Evolutionary conservation across 1,140 invertebrate genomes (phyloP).

Genomic region (Drosophila rufa): DNA sequence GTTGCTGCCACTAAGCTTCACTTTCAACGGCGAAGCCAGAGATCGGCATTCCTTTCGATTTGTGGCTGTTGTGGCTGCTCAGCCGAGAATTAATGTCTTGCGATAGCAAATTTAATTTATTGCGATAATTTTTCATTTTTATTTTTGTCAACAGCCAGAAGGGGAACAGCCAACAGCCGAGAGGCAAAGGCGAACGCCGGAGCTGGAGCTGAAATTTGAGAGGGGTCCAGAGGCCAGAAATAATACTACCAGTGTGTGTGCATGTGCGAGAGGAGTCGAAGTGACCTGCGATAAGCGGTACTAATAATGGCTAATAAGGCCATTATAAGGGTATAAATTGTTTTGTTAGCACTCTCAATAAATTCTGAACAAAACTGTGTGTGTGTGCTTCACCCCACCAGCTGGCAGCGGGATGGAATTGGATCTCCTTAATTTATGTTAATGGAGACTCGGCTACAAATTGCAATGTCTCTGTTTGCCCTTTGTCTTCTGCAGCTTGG

Average conservation of each 20-base stretch:
- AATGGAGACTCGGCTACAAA: constrained; percentile 76
- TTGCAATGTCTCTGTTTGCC: constrained; percentile 73
- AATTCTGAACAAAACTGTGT: constrained; percentile 74
- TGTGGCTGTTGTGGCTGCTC: constrained; percentile 53
- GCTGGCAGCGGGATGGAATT: constrained; percentile 12
- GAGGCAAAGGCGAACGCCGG: constrained; percentile 18
- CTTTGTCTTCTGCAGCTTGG: constrained; percentile 49
- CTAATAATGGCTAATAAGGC: constrained; percentile 84
- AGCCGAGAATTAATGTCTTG: constrained; percentile 79
- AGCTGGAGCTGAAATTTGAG: constrained; percentile 61
- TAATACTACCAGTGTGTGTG: constrained; percentile 21
- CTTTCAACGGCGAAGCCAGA: constrained; percentile 33
- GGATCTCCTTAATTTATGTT: constrained; percentile 74
- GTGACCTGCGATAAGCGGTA: constrained; percentile 76
- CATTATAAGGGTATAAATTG: constrained; percentile 83
- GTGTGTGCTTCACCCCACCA: constrained; percentile 12
- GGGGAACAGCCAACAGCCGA: constrained; percentile 33
- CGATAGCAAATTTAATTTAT: constrained; percentile 84
- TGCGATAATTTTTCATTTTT: constrained; percentile 83
- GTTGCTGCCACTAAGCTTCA: constrained; percentile 62
- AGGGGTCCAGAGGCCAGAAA: constrained; percentile 42
- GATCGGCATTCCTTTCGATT: constrained; percentile 69
- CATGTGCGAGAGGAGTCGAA: constrained; percentile 41
- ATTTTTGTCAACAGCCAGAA: constrained; percentile 76
- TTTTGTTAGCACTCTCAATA: constrained; percentile 83